These are phyloP conservation scores for Xylota segnis DNA, from an alignment of 2,888 invertebrate species.

Conservation along the genomic window DNA sequence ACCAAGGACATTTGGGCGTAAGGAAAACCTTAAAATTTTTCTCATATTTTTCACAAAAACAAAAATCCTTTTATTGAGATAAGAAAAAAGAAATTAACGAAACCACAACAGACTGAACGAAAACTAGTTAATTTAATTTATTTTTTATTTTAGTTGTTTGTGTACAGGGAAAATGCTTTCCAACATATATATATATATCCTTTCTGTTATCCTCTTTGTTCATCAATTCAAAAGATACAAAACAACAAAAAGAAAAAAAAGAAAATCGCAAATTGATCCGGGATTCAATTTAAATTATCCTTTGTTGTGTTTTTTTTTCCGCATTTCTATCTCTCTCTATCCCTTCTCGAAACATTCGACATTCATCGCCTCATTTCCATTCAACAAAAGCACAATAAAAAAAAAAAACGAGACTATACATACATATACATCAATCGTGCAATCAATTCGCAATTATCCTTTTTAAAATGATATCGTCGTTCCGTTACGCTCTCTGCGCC, in stretches of 20 bases:
- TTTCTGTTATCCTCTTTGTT: constrained; percentile 45
- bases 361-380: constrained; percentile 59
- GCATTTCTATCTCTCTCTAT: background rate
- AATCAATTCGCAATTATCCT: constrained; percentile 74
- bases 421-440: constrained; percentile 56
- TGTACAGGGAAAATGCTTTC: constrained; percentile 62
- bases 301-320: constrained; percentile 68
- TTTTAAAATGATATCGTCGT: constrained; percentile 51
- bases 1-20: constrained; percentile 82
- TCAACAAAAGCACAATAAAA: constrained; percentile 34
- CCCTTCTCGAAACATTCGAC: constrained; percentile 11
- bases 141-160: constrained; percentile 45
- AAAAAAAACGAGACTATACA: constrained; percentile 5
- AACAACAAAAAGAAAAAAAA: constrained; percentile 32
- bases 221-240: constrained; percentile 39
- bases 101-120: constrained; percentile 77
- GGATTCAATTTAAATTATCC: constrained; percentile 75
- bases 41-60: constrained; percentile 45
- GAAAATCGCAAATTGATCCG: constrained; percentile 67
- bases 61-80: constrained; percentile 44
- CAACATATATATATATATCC: constrained; percentile 23
- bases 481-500: constrained; percentile 22
- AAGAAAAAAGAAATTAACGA: constrained; percentile 65
- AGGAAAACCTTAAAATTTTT: constrained; percentile 62
- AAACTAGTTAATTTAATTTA: constrained; percentile 73